A percentile compares a stretch with the other conserved stretches of the same genome.
These are phyloP conservation scores for Drosophila stalkeri DNA, from an alignment of 2,888 invertebrate genomes.

Conservation along the genomic window DNA sequence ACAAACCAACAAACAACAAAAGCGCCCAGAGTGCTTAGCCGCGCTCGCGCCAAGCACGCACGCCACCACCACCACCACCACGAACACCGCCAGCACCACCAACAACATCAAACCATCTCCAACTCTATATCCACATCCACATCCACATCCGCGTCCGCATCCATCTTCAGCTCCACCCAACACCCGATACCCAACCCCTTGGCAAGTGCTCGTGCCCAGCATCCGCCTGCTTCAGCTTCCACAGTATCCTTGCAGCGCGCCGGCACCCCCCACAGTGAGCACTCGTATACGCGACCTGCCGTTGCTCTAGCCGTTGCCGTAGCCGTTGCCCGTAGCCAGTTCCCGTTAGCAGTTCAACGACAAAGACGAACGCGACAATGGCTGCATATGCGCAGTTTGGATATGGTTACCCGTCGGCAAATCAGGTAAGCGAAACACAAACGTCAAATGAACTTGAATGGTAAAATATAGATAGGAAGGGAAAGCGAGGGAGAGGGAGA, in stretches of 20 bases:
- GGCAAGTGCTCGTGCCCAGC: conserved; percentile 26
- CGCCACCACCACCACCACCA: conserved; percentile 56
- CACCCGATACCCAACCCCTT: conserved; percentile 37
- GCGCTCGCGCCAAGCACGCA: conserved; percentile 71
- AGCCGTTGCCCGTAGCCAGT: conserved; percentile 26
- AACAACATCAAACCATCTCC: conserved; percentile 23
- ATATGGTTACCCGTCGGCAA: conserved; percentile 95
- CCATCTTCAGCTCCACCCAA: conserved; percentile 56
- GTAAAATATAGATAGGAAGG: background rate
- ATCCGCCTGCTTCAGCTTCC: conserved; percentile 7
- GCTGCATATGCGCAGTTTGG: conserved; percentile 97
- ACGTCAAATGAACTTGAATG: background rate
- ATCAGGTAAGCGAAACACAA: conserved; percentile 89
- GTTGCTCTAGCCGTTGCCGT: conserved; percentile 13
- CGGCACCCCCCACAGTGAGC: conserved; percentile 69
- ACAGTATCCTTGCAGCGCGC: conserved; percentile 34
- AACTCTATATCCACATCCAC: conserved; percentile 17
- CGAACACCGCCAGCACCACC: conserved; percentile 23
- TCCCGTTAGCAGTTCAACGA: conserved; percentile 42
- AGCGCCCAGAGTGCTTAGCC: conserved; percentile 78
- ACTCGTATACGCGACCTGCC: conserved; percentile 43
- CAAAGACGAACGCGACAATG: conserved; percentile 72
- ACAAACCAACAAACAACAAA: conserved; percentile 72
- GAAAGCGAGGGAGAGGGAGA: background rate
- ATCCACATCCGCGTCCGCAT: conserved; percentile 48